Evolutionary conservation across 2,797 vertebrate species (phyloP).

Genomic region (Melanotaenia maccullochi): DNA sequence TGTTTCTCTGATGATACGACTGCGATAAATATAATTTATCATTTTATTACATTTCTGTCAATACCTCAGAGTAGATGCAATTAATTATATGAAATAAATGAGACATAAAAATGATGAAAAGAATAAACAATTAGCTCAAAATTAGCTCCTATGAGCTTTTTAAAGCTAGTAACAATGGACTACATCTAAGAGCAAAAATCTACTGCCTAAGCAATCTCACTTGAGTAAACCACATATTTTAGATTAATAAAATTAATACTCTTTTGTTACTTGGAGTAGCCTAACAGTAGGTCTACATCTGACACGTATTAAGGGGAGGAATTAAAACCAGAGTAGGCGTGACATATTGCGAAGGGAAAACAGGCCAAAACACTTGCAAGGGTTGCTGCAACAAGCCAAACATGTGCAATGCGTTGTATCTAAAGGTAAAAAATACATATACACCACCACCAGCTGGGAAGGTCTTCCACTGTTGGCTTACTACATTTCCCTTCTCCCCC

Average conservation of each 20-base stretch:
- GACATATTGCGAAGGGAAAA: constrained; percentile 22
- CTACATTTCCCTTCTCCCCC: constrained; percentile 25
- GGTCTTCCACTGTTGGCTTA: constrained; percentile 16
- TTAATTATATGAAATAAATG: background rate
- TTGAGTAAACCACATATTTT: background rate
- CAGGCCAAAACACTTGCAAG: constrained; percentile 2
- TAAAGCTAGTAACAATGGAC: background rate
- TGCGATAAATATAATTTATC: background rate
- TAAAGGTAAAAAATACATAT: constrained; percentile 11
- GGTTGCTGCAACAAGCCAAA: constrained; percentile 8
- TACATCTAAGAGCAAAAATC: background rate
- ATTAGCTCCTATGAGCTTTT: background rate
- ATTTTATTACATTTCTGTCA: background rate
- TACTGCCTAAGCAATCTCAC: background rate
- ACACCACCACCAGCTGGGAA: constrained; percentile 31
- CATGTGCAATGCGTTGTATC: constrained; percentile 13
- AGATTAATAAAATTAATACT: constrained; percentile 12
- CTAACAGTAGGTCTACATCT: constrained; percentile 22
- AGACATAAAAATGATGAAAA: background rate
- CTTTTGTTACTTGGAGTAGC: background rate
- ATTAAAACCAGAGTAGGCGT: constrained; percentile 29
- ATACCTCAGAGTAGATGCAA: background rate
- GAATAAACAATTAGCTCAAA: background rate
- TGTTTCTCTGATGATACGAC: no score
- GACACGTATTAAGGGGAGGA: constrained; percentile 47